A percentile compares a stretch with the other conserved stretches of the same genome.
Conservation (phyloP, 30 jellyfish, hydroid and myxozoan genomes). For the Phacellophora camtschatica region DNA sequence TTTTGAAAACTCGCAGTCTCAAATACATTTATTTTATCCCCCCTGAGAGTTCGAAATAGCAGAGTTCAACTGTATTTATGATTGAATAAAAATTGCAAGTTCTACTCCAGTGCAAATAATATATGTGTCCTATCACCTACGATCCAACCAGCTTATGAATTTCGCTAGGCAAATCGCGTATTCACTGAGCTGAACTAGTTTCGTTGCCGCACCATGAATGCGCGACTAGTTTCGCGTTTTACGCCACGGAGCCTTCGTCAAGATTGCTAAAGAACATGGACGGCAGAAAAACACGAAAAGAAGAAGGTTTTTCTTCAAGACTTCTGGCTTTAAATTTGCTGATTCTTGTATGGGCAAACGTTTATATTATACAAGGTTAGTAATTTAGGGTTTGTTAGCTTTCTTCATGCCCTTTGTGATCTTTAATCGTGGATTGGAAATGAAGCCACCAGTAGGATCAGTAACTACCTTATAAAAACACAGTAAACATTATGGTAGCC, state of each 20-base stretch:
- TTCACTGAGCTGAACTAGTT: conserved; percentile 41
- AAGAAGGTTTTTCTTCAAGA: neutral
- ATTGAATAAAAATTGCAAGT: too few relatives aligned
- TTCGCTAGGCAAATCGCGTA: conserved; percentile 29
- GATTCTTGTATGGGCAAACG: too few relatives aligned
- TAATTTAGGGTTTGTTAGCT: neutral
- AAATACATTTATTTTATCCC: too few relatives aligned
- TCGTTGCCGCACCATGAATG: conserved; percentile 73
- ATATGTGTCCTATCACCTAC: too few relatives aligned
- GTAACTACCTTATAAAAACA: too few relatives aligned
- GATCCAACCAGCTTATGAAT: too few relatives aligned
- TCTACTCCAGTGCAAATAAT: too few relatives aligned
- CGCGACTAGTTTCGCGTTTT: conserved; percentile 36
- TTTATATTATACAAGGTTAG: neutral
- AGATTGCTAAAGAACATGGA: conserved; percentile 3
- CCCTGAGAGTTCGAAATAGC: too few relatives aligned
- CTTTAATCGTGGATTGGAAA: neutral
- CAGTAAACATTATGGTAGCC: too few relatives aligned
- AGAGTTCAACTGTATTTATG: too few relatives aligned
- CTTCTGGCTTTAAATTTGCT: neutral
- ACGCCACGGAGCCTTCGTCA: conserved; percentile 5
- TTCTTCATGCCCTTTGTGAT: neutral
- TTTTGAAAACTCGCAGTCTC: too few relatives aligned
- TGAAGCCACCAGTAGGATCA: conserved; percentile 40
- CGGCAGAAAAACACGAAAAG: neutral